Base-by-base conservation (phyloP, 2,888 invertebrate genomes). In the Microctonus aethiopoides region DNA sequence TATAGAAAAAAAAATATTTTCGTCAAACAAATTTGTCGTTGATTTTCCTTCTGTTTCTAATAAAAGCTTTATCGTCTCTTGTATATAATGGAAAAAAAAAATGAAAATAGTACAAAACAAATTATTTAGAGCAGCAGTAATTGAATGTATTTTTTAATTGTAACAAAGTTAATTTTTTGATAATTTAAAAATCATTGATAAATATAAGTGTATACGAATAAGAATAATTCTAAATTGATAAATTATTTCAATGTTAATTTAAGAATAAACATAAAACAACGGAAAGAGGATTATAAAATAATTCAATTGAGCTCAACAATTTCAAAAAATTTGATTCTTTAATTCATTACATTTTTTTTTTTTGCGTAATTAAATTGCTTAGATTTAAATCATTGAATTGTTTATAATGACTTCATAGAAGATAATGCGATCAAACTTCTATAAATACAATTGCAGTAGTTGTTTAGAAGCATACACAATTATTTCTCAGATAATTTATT, bases 341-440 rank as follows among this genome's bases (percentile, higher is more conserved):
- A 61, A 70, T 66, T 67, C 63, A 46, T 57, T 62, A 59, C 62
- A 46, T 34, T 67, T 64, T 71, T 54, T 69, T 59, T 73, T 72
- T n/a, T n/a, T n/a, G 72, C 74, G 73, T 71, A 72, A 67, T 59
- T 74, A 73, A 70, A 75, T 46, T 67, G 68, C 60, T 70, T 68
- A 60, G 71, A 54, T 57, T 73, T 72, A 67, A 73, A 72, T 41
- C 73, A 75, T 78, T 79, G 72, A 77, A 77, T 77, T 76, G 73
- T 79, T 78, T 78, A n/a, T 76, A 73, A 76, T 77, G 75, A 77
- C 78, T 80, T 80, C 78, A 76, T 80, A 80, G 78, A 80, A 74
- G 69, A 72, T 71, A 74, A 75, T 73, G 64, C 69, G 71, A 74
- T 73, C 68, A 68, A 72, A 70, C 66, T 60, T 72, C 63, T 32